Evolutionary conservation across 1,140 invertebrate species (phyloP).

Genomic region (Anadara kagoshimensis): DNA sequence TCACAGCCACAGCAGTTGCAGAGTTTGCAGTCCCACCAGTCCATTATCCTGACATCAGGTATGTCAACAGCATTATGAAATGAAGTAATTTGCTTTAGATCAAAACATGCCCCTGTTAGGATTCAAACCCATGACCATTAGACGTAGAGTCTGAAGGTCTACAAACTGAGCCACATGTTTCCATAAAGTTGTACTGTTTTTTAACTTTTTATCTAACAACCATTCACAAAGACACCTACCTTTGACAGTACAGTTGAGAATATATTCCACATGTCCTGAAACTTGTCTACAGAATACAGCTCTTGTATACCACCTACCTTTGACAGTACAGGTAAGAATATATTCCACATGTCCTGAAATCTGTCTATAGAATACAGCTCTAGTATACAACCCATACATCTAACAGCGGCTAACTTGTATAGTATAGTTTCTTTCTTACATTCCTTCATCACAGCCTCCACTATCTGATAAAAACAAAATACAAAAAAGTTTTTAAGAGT

Average conservation of each 20-base stretch:
- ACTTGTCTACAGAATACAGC: conserved; percentile 83
- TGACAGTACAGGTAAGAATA: conserved; percentile 60
- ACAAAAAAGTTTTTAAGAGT: too few species aligned
- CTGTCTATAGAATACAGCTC: conserved; percentile 83
- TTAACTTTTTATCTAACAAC: background rate
- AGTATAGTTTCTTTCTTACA: conserved; percentile 85
- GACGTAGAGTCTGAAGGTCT: too few species aligned
- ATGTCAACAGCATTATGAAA: too few species aligned
- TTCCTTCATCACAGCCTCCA: conserved; percentile 84
- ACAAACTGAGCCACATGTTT: too few species aligned
- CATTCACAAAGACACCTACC: conserved; percentile 30
- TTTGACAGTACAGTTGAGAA: conserved; percentile 58
- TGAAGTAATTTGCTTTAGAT: too few species aligned
- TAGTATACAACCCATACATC: conserved; percentile 83
- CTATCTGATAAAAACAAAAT: conserved; percentile 71
- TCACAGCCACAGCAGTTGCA: too few species aligned
- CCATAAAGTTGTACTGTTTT: too few species aligned
- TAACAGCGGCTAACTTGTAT: conserved; percentile 85
- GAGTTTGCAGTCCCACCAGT: background rate
- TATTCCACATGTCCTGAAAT: conserved; percentile 86
- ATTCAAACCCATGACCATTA: too few species aligned
- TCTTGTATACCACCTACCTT: conserved; percentile 80
- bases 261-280: conserved; percentile 84
- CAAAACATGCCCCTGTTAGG: background rate
- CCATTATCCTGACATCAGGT: too few species aligned